A percentile compares a stretch with the other conserved stretches of the same genome.
These are phyloP conservation scores for Leucophenga maculata DNA, from an alignment of 2,888 invertebrate genomes.

Conservation along the genomic window DNA sequence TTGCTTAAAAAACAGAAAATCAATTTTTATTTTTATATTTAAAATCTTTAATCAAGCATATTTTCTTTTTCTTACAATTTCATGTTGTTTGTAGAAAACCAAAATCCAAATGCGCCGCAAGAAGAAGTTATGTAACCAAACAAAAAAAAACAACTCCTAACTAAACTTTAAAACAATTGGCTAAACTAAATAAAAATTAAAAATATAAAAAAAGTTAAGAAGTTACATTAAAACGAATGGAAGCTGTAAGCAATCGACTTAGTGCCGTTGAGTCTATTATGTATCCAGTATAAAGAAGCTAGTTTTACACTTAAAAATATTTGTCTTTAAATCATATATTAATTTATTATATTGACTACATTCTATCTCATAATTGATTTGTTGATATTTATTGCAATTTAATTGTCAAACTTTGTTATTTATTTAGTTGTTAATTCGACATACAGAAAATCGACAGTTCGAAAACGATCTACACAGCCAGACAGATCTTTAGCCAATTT, in stretches of 20 bases:
- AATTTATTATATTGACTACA: neutral
- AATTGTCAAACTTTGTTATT: neutral
- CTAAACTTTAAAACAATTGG: neutral
- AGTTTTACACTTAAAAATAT: neutral
- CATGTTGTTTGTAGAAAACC: neutral
- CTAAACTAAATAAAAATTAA: neutral
- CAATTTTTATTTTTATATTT: neutral
- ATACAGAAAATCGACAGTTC: neutral
- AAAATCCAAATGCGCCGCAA: neutral
- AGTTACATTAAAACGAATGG: neutral
- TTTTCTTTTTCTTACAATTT: constrained; percentile 3
- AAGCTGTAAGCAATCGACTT: neutral
- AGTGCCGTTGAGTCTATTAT: constrained; percentile 5
- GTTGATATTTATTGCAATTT: constrained; percentile 22
- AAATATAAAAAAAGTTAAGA: neutral
- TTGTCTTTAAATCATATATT: neutral
- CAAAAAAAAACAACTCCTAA: neutral
- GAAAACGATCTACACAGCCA: too few species aligned
- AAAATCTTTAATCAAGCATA: neutral
- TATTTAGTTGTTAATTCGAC: constrained; percentile 2
- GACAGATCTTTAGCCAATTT: constrained; percentile 2
- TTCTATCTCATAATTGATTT: constrained; percentile 5
- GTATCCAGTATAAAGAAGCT: neutral
- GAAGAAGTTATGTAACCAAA: constrained; percentile 14
- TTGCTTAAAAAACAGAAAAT: neutral